phyloP scores from a whole-genome alignment of 2,888 invertebrate species.

The Mythimna lalbum region DNA sequence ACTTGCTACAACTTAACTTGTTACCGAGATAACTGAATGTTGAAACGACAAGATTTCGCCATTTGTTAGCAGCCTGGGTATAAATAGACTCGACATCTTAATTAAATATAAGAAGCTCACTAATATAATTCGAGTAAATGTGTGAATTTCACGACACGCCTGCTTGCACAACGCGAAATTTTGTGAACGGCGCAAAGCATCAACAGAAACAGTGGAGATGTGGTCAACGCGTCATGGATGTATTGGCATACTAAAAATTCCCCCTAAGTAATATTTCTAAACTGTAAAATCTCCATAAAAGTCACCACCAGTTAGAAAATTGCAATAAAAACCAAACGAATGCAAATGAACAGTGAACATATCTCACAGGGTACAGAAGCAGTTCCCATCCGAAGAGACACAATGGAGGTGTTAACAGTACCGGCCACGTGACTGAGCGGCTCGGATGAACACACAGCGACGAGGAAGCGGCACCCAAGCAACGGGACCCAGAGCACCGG shows the following conservation, averaged over 20 bases:
- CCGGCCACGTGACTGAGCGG: slow-evolving; percentile 16
- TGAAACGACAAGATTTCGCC: slow-evolving; percentile 38
- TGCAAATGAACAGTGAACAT: slow-evolving; percentile 26
- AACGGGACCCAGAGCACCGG: slow-evolving; percentile 47
- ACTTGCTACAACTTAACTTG: slow-evolving; percentile 25
- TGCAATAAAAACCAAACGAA: slow-evolving; percentile 22
- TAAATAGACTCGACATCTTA: slow-evolving; percentile 22
- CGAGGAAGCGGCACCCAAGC: slow-evolving; percentile 27
- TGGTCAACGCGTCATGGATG: not conserved
- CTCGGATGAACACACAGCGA: slow-evolving; percentile 34
- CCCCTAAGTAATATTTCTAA: slow-evolving; percentile 9
- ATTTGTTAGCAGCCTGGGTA: slow-evolving; percentile 15
- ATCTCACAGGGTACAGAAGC: slow-evolving; percentile 39
- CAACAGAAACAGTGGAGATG: not conserved
- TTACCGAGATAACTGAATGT: slow-evolving; percentile 14
- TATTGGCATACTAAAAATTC: not conserved
- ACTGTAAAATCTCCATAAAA: slow-evolving; percentile 12
- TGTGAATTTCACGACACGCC: slow-evolving; percentile 26
- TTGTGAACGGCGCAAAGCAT: too few species aligned
- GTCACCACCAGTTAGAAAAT: slow-evolving; percentile 13
- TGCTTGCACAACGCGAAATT: slow-evolving; percentile 23
- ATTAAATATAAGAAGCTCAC: slow-evolving; percentile 40
- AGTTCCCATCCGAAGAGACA: slow-evolving; percentile 24
- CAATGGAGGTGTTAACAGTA: slow-evolving; percentile 55
- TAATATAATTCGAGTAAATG: slow-evolving; percentile 31